Evolutionary conservation across 1,140 invertebrate species (phyloP), one percentile per base, ranked within the genome.

Genomic region (Drosophila triauraria): DNA sequence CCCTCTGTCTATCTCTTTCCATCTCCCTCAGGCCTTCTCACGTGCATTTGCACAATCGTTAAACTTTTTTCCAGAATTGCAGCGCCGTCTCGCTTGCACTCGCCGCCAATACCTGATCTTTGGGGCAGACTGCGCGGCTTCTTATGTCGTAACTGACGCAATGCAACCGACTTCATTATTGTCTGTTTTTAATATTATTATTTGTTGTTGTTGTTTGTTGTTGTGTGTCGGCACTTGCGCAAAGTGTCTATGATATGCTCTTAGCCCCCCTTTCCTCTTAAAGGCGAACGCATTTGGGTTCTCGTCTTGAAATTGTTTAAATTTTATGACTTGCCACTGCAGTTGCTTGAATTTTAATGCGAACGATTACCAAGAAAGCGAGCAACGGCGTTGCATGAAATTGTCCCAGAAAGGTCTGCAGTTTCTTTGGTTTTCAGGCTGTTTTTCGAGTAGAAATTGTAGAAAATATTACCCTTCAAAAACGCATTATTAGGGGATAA

Each of bases 271-370:
- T 12, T 23, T 20, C 9, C 2, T n/a, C 10, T 8, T 12, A 13
- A 40, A 27, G 32, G 4, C 38, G 9, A 40, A 30, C 59, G 40
- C 59, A 53, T 75, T 58, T 48, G 17, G 27, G 75, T 68, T 58
- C 47, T 77, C 17, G 62, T 32, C 54, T 43, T 60, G 75, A 87
- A 86, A 86, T 83, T 74, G 76, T 86, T 65, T 63, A 65, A 80
- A 60, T 77, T 86, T 87, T 80, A 87, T 80, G 68, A 87, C 77
- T 76, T 76, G 83, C 75, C 75, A 79, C 79, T 88, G 84, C 84
- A 88, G 84, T 88, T 80, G 75, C 53, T 63, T 87, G 84, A 88
- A 84, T 88, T 90, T 88, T 84, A 88, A 81, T 88, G 80, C 71
- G 20, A 72, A 46, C 67, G 64, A 47, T 80, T 81, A 88, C 78